Percentiles rank a stretch among this genome's conserved stretches.
These are phyloP conservation scores for Bergia sp. DNA, from an alignment of 92 coral and sea anemone species.

Conservation along the genomic window DNA sequence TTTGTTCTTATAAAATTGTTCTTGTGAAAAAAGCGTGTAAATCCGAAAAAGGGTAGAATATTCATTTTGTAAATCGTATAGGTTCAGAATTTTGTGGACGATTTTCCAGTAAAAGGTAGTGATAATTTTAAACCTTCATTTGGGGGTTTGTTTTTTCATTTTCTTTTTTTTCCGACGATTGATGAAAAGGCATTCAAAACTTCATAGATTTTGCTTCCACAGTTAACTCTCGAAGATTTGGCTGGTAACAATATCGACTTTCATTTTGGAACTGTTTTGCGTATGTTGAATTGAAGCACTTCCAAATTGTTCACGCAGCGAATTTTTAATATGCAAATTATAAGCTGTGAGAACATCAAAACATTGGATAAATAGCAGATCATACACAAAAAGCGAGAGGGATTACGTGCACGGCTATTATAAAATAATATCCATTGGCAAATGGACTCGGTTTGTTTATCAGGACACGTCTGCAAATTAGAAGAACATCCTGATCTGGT, in stretches of 20 bases:
- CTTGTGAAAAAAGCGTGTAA: too few relatives aligned
- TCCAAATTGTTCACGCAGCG: background rate
- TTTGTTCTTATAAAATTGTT: too few relatives aligned
- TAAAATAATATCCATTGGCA: background rate
- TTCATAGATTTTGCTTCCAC: too few relatives aligned
- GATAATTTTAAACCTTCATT: too few relatives aligned
- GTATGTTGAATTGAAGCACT: background rate
- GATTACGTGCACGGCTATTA: background rate
- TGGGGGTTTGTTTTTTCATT: too few relatives aligned
- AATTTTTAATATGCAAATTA: slow-evolving; percentile 16
- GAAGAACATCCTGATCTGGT: background rate
- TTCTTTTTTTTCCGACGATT: too few relatives aligned
- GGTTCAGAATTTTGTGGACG: too few relatives aligned
- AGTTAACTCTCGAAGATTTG: background rate
- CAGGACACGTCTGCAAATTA: background rate
- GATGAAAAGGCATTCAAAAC: too few relatives aligned
- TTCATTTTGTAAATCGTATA: too few relatives aligned
- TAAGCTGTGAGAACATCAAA: background rate
- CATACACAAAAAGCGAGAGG: background rate
- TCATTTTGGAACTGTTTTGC: background rate
- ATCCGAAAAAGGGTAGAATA: too few relatives aligned
- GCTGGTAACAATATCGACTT: background rate
- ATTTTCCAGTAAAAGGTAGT: too few relatives aligned
- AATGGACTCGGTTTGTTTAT: background rate
- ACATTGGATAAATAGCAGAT: slow-evolving; percentile 15